A percentile compares a stretch with the other conserved stretches of the same genome.
phyloP scores from a whole-genome alignment of 2,888 invertebrate species.

The Eristalis arbustorum region DNA sequence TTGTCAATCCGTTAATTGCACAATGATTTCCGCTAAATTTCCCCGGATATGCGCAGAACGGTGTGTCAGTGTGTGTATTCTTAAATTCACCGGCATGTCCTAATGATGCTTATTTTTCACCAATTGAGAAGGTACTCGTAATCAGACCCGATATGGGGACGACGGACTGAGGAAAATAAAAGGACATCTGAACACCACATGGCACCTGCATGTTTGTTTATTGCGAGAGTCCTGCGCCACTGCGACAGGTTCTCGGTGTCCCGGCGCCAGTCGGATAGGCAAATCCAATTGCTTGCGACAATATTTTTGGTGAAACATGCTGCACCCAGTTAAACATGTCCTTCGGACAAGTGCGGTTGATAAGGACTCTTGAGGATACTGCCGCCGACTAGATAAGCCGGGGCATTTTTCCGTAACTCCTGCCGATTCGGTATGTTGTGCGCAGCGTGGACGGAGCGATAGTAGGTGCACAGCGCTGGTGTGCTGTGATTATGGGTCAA shows the following conservation, averaged over 20 bases:
- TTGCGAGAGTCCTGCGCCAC: slow-evolving; percentile 44
- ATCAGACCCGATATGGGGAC: slow-evolving; percentile 35
- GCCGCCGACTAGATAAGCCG: slow-evolving; percentile 47
- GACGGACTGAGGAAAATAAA: slow-evolving; percentile 5
- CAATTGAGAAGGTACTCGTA: slow-evolving; percentile 52
- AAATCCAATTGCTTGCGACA: slow-evolving; percentile 59
- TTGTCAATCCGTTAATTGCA: slow-evolving; percentile 65
- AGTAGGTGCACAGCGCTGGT: background rate
- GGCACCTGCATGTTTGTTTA: slow-evolving; percentile 61
- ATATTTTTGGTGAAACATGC: slow-evolving; percentile 53
- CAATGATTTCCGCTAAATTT: slow-evolving; percentile 65
- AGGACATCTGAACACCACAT: slow-evolving; percentile 58
- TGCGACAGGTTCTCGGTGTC: slow-evolving; percentile 6
- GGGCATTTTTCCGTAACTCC: slow-evolving; percentile 21
- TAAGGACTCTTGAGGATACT: slow-evolving; percentile 60
- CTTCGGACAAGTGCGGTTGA: slow-evolving; percentile 72
- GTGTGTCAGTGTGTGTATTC: background rate
- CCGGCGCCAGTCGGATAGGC: slow-evolving; percentile 51
- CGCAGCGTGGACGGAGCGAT: slow-evolving; percentile 4
- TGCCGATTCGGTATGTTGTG: slow-evolving; percentile 34
- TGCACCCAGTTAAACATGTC: slow-evolving; percentile 46
- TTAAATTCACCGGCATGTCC: background rate
- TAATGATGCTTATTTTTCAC: slow-evolving; percentile 46
- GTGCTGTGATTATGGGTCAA: slow-evolving; percentile 65
- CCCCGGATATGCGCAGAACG: slow-evolving; percentile 14